Evolutionary conservation across 2,113 vertebrate species (phyloP).

Genomic region (Coptodon rendalli): DNA sequence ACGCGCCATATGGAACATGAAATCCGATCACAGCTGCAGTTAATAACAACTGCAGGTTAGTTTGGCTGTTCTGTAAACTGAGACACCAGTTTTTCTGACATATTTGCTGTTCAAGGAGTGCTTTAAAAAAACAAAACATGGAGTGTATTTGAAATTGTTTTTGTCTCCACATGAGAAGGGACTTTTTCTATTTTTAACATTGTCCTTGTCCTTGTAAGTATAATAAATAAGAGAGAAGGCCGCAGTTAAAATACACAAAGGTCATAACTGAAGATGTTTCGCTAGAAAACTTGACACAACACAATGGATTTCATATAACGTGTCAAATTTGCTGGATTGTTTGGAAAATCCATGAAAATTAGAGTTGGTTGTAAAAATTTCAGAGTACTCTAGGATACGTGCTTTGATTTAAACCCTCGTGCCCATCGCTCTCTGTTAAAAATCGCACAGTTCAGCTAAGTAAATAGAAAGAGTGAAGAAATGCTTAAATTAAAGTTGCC

Average conservation of each 20-base stretch:
- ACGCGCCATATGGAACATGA: neutral
- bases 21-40: neutral
- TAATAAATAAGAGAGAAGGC: neutral
- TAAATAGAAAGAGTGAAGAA: neutral
- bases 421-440: neutral
- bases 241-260: neutral
- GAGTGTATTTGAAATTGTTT: neutral
- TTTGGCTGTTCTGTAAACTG: neutral
- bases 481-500: slow-evolving; percentile 21
- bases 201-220: neutral
- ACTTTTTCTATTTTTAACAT: neutral
- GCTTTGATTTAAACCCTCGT: neutral
- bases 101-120: neutral
- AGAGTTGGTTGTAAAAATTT: neutral
- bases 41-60: neutral
- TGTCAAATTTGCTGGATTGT: neutral
- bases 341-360: neutral
- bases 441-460: neutral
- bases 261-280: neutral
- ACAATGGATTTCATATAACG: neutral
- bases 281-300: neutral
- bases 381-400: neutral
- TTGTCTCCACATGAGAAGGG: neutral
- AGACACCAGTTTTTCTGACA: neutral
- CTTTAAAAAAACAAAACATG: neutral